These are phyloP conservation scores for Luehdorfia chinensis DNA, from an alignment of 1,140 invertebrate species.

Conservation along the genomic window DNA sequence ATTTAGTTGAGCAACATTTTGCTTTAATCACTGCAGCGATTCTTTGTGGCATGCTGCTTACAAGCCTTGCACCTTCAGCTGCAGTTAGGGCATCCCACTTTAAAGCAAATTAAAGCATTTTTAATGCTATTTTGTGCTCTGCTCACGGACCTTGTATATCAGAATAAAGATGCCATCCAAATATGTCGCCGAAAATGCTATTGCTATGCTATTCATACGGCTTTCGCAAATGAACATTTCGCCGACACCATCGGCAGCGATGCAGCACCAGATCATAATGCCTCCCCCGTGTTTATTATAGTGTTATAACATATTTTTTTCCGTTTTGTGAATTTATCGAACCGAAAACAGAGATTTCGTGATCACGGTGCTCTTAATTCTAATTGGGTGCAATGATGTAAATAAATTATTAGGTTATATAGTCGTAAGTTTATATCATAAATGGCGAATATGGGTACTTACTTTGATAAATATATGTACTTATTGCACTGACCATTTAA, in stretches of 20 bases:
- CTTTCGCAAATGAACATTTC: too few species aligned
- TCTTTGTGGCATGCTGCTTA: too few species aligned
- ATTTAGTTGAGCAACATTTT: too few species aligned
- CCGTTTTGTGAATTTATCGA: neutral
- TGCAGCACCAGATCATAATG: too few species aligned
- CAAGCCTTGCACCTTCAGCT: too few species aligned
- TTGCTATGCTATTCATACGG: neutral
- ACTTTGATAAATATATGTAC: constrained; percentile 18
- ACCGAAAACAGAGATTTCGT: neutral
- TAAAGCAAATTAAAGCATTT: too few species aligned
- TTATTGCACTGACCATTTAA: too few species aligned
- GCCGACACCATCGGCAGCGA: too few species aligned
- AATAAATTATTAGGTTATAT: constrained; percentile 21
- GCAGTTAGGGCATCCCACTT: too few species aligned
- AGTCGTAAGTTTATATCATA: constrained; percentile 22
- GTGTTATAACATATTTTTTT: neutral
- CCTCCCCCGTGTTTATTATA: too few species aligned
- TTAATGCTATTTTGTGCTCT: too few species aligned
- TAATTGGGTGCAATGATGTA: constrained; percentile 29
- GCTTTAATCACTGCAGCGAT: too few species aligned
- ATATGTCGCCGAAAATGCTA: neutral
- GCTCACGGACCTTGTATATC: neutral
- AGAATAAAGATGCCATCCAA: neutral
- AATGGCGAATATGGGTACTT: constrained; percentile 23
- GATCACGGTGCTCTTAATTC: constrained; percentile 8